Base-by-base conservation (phyloP, 2,888 invertebrate species). In the Epinotia demarniana region DNA sequence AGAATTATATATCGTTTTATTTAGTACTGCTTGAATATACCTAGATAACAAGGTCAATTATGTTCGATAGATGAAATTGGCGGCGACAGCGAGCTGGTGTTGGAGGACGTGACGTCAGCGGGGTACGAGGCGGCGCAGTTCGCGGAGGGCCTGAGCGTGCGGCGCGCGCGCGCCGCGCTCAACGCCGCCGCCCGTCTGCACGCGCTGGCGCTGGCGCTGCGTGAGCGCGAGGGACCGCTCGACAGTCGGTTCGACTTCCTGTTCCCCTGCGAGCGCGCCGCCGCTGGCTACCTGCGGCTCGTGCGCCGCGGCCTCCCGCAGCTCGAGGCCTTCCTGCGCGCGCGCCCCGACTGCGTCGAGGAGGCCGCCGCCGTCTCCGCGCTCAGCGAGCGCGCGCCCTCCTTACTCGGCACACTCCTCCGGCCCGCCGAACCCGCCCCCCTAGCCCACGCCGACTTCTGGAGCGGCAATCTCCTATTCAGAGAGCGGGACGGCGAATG, bases 381-480 rank as follows among this genome's bases (percentile, higher is more conserved):
- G 3, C 89, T 97, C 8, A 93, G 96, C 78, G 95, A 96, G 0
- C 94, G 95, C 76, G 97, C 97, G 13, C 96, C 97, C 82, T 95
- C 96, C 19, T 94, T 97, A 63, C 96, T 97, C 33, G 96, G 96
- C 23, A 95, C 96, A 3, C 90, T 97, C 9, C 89, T 97, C 46
- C 95, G 96, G 63, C 97, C 97, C 0, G 95, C 96, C 67, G 97
- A 96, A 83, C 97, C 97, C 0, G 96, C 97, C 0, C 93, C 97
- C 8, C 96, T 97, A 77, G 97, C 97, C 0, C 97, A 97, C 87
- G 97, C 97, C 0, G 97, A 97, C 86, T 97, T 97, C 88, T 97
- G 97, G 97, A 96, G 97, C 86, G 97, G 97, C 81, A 97, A 97
- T 89, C 93, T 97, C 18, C 92, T 97, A 77, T 97, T 97, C 83